phyloP scores from a whole-genome alignment of 2,113 vertebrate genomes.

The Ammodytes dubius region DNA sequence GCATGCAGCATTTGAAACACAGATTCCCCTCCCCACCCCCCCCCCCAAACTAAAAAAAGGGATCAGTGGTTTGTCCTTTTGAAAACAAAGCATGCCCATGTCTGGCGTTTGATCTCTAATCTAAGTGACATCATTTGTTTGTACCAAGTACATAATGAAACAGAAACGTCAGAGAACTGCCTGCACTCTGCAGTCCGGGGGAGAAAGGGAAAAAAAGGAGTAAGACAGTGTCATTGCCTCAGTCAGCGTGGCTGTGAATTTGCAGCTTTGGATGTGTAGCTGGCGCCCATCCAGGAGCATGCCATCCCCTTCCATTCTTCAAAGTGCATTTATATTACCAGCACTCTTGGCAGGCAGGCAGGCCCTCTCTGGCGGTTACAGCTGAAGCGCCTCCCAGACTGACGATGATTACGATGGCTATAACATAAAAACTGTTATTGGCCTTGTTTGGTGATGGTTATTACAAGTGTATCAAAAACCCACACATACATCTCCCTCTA shows the following conservation, averaged over 20 bases:
- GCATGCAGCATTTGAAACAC: conserved; percentile 48
- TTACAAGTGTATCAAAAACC: conserved; percentile 79
- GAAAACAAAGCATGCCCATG: conserved; percentile 3
- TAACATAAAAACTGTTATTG: conserved; percentile 83
- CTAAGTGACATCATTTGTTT: conserved; percentile 56
- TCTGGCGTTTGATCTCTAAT: conserved; percentile 51
- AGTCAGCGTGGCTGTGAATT: conserved; percentile 81
- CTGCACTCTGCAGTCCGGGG: conserved; percentile 41
- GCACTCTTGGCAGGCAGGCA: conserved; percentile 76
- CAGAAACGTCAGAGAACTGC: conserved; percentile 30
- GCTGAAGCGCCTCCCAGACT: conserved; percentile 80
- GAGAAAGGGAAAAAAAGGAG: conserved; percentile 55
- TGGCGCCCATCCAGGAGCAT: conserved; percentile 79
- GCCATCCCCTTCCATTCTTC: conserved; percentile 80
- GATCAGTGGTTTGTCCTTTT: conserved; percentile 44
- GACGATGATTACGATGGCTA: conserved; percentile 81
- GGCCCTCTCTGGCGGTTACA: conserved; percentile 66
- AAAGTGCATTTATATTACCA: conserved; percentile 85
- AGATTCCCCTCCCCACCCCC: neutral
- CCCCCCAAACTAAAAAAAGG: neutral
- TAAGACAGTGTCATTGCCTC: conserved; percentile 66
- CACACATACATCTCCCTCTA: conserved; percentile 65
- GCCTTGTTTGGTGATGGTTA: conserved; percentile 83
- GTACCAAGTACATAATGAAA: conserved; percentile 61
- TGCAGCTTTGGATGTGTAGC: conserved; percentile 78